Conservation (phyloP, 2,797 vertebrate genomes). For the Mastacembelus armatus region DNA sequence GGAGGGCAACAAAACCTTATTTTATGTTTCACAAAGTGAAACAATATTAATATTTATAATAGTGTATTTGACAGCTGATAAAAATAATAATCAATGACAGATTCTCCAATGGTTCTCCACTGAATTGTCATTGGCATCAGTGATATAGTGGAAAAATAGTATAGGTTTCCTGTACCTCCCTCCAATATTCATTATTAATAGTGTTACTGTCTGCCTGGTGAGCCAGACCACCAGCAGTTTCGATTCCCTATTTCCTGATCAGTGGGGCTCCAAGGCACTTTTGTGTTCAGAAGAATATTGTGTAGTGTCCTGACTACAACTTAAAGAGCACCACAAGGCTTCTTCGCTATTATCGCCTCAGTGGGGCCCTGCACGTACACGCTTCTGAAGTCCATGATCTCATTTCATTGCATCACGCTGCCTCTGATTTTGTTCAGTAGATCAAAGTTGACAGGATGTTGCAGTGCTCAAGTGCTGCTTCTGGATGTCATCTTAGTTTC, state of each 20-base stretch:
- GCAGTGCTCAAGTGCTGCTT: background rate
- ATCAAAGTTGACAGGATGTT: background rate
- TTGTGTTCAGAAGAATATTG: constrained; percentile 39
- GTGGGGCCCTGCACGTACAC: constrained; percentile 32
- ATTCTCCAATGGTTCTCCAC: constrained; percentile 29
- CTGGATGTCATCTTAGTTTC: background rate
- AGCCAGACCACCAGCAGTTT: constrained; percentile 38
- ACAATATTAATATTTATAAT: no score
- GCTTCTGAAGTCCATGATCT: constrained; percentile 41
- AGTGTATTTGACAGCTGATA: no score
- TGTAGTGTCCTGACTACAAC: constrained; percentile 35
- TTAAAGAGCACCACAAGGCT: constrained; percentile 33
- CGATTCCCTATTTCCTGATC: constrained; percentile 65
- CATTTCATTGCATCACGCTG: constrained; percentile 26
- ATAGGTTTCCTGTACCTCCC: constrained; percentile 25
- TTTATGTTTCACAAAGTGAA: no score
- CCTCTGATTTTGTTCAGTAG: constrained; percentile 14
- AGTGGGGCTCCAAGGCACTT: constrained; percentile 55
- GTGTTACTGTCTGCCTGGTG: constrained; percentile 55
- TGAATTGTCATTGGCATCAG: constrained; percentile 1
- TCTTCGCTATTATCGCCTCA: constrained; percentile 62
- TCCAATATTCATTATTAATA: constrained; percentile 55
- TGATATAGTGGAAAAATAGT: constrained; percentile 27
- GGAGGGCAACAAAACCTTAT: background rate
- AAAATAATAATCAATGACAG: background rate